Evolutionary conservation across 2,797 vertebrate species (phyloP).

Genomic region (Natrix natrix): DNA sequence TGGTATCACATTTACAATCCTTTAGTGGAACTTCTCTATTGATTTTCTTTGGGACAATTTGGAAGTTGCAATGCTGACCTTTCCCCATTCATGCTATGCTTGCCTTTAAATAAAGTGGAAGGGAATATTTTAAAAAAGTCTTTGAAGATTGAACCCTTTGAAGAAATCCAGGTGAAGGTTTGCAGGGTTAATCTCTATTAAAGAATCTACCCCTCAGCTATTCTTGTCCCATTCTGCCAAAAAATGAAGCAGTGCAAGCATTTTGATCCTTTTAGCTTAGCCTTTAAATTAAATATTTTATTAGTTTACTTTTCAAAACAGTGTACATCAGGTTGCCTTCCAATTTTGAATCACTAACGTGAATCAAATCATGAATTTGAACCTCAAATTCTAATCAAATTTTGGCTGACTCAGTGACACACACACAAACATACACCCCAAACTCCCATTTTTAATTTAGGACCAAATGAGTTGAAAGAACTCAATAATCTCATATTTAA

Average conservation of each 20-base stretch:
- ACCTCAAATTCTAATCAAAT: neutral
- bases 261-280: neutral
- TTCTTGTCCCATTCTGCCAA: neutral
- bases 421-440: rapidly evolving
- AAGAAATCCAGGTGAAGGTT: neutral
- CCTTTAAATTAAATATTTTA: neutral
- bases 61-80: neutral
- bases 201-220: neutral
- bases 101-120: neutral
- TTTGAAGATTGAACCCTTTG: neutral
- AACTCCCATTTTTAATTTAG: neutral
- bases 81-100: neutral
- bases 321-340: neutral
- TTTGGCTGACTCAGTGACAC: neutral
- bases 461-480: neutral
- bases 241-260: neutral
- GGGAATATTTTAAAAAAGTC: neutral
- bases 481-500: neutral
- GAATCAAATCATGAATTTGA: neutral
- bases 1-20: neutral
- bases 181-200: neutral
- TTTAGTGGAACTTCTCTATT: neutral
- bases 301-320: neutral
- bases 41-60: neutral
- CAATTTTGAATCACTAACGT: neutral